Percentiles rank a stretch among this genome's conserved stretches.
Evolutionary conservation across 64 coral and sea anemone species (phyloP).

Genomic region (Porites lutea): DNA sequence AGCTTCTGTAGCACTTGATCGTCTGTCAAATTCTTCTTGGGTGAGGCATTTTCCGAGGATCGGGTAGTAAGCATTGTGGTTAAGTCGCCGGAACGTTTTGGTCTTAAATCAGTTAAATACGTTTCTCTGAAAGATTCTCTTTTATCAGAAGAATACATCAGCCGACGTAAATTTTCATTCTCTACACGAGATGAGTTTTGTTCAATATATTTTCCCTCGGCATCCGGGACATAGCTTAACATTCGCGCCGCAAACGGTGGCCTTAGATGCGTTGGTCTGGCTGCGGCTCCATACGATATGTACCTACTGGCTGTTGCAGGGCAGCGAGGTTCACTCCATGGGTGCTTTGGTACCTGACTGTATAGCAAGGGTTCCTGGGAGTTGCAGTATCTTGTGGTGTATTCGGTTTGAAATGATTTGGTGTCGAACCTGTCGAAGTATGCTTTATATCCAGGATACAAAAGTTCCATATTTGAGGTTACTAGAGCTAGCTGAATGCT

Average conservation of each 20-base stretch:
- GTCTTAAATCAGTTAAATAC: no score
- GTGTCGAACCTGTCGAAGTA: constrained; percentile 11
- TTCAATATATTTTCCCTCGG: background rate
- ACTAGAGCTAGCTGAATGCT: background rate
- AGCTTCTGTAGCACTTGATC: background rate
- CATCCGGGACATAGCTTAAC: constrained; percentile 24
- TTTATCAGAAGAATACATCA: background rate
- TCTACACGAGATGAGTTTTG: background rate
- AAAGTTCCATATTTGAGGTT: constrained; percentile 10
- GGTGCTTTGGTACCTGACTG: constrained; percentile 56
- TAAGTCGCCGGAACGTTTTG: background rate
- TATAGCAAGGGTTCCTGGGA: constrained; percentile 19
- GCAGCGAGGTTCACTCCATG: constrained; percentile 45
- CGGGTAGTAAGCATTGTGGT: background rate
- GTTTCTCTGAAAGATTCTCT: background rate
- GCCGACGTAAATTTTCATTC: background rate
- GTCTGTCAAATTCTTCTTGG: background rate
- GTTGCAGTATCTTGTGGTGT: constrained; percentile 58
- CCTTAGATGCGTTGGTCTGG: constrained; percentile 37
- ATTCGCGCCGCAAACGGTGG: constrained; percentile 61
- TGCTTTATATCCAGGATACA: constrained; percentile 20
- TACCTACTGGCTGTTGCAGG: background rate
- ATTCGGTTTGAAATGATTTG: constrained; percentile 64
- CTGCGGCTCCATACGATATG: background rate
- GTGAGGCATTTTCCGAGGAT: background rate